Percentiles rank a stretch among this genome's conserved stretches.
These are phyloP conservation scores for Torymus aiolomorphi DNA, from an alignment of 2,888 invertebrate genomes.

Conservation along the genomic window DNA sequence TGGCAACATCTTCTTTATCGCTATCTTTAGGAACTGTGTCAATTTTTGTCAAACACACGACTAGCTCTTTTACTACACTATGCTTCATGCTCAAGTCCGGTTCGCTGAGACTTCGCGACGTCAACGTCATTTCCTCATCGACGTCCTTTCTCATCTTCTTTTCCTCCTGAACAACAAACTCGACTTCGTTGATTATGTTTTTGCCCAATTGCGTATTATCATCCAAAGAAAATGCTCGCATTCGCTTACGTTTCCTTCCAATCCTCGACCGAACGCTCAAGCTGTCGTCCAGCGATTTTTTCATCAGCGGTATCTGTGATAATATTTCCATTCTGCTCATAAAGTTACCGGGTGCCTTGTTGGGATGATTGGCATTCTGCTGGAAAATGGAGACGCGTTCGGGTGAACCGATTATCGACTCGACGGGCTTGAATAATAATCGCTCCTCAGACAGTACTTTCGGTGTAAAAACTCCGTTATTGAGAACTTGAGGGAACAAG, in stretches of 20 bases:
- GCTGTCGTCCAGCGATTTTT: too few species aligned
- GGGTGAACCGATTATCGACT: conserved; percentile 26
- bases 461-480: not conserved
- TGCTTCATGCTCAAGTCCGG: conserved; percentile 7
- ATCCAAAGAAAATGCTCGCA: not conserved
- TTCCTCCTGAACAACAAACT: conserved; percentile 10
- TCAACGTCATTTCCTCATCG: not conserved
- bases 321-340: too few species aligned
- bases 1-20: conserved; percentile 5
- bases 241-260: conserved; percentile 17
- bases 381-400: not conserved
- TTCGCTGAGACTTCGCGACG: not conserved
- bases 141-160: conserved; percentile 3
- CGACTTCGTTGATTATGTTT: not conserved
- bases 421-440: conserved; percentile 16
- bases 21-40: conserved; percentile 44
- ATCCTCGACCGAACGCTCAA: too few species aligned
- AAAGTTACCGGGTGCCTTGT: not conserved
- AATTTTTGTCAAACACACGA: conserved; percentile 52
- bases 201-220: too few species aligned
- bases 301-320: too few species aligned
- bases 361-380: not conserved
- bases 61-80: conserved; percentile 51
- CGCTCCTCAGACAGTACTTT: too few species aligned
- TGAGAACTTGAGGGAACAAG: not conserved